Percentiles rank a stretch among this genome's conserved stretches.
Conservation (phyloP, 2,888 invertebrate genomes). For the Rhingia campestris region DNA sequence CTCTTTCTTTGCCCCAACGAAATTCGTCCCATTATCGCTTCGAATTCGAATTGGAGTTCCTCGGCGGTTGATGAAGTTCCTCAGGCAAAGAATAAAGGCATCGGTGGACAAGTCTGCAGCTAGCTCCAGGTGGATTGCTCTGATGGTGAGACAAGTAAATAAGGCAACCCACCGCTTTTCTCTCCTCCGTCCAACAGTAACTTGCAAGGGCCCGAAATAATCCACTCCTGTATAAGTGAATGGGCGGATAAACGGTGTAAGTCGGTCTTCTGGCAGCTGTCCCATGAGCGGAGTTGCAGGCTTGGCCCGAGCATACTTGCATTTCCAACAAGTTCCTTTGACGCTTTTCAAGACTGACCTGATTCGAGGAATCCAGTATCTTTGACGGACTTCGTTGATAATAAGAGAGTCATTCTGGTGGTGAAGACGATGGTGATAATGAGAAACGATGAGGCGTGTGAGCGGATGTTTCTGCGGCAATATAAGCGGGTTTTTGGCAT, state of each 20-base stretch:
- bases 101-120: too few relatives aligned
- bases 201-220: slow-evolving; percentile 40
- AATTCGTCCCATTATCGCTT: slow-evolving; percentile 1
- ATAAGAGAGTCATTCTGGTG: slow-evolving; percentile 36
- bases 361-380: slow-evolving; percentile 38
- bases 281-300: slow-evolving; percentile 56
- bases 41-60: background rate
- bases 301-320: background rate
- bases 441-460: too few relatives aligned
- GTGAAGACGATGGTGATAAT: too few relatives aligned
- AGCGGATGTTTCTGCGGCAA: too few relatives aligned
- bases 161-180: slow-evolving; percentile 44
- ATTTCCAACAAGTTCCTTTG: background rate
- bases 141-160: too few relatives aligned
- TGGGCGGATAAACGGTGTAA: slow-evolving; percentile 19
- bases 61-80: too few relatives aligned
- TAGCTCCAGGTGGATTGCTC: too few relatives aligned
- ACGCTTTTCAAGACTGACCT: too few relatives aligned
- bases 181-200: slow-evolving; percentile 30
- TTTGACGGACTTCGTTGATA: slow-evolving; percentile 27
- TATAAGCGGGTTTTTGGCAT: too few relatives aligned
- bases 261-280: slow-evolving; percentile 14
- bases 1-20: background rate
- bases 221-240: slow-evolving; percentile 63
- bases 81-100: too few relatives aligned